Base-by-base conservation (phyloP, 2,797 vertebrate species). In the Chelonia mydas region DNA sequence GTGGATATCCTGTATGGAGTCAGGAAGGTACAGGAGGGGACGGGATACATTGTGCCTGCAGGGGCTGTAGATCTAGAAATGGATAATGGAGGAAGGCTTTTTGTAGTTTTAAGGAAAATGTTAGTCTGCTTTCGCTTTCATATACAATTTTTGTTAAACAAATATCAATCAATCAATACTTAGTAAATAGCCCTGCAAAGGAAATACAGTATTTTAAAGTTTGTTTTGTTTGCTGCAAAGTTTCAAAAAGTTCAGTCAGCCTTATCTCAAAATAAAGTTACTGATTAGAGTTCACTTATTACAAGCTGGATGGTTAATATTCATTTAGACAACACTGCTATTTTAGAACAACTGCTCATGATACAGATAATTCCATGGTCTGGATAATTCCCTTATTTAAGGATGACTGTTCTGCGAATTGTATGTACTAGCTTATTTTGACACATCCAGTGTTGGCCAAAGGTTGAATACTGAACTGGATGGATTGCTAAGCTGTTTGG, bases 1-100 rank as follows among this genome's bases (percentile, higher is more conserved):
- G 95, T 97, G 95, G 93, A 96, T 97, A 96, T 97, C 95, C 96
- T 97, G 96, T 93, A 27, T 81, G 93, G 94, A 97, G 89, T 90
- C 95, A 97, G 95, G 96, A 97, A 97, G 94, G 93, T 97, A 93
- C 68, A 91, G 92, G 84, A 97, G 94, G 89, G 54, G 89, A 93
- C 89, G 86, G 95, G 93, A 93, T 94, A 89, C 88, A 81, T 68
- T 96, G 88, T 94, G 90, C 83, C 94, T 89, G 81, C 88, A 90
- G 77, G 88, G 90, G 65, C 86, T 93, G 84, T 84, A 96, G 96
- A 97, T 97, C 55, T 92, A 78, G 90, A 96, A 92, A 72, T 76
- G 59, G 93, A 94, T 97, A 96, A 96, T 76, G 88, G 84, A 74
- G 81, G 81, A 77, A 49, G 47, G 45, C 74, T 77, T 77, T 77